Evolutionary conservation across 2,113 vertebrate genomes (phyloP).

Genomic region (Mustela lutreola): DNA sequence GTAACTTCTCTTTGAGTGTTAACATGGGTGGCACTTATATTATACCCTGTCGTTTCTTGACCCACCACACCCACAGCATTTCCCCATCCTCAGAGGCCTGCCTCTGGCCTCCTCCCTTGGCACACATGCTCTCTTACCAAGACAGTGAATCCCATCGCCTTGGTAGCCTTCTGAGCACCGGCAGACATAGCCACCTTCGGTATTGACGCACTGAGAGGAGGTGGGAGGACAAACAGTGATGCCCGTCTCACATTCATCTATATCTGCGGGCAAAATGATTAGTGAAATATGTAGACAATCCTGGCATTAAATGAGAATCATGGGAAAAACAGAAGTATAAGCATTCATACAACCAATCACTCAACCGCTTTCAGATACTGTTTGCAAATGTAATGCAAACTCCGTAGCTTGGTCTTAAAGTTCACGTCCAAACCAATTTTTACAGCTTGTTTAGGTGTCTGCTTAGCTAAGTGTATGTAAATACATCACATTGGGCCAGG

Average conservation of each 20-base stretch:
- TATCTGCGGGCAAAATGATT: conserved; percentile 77
- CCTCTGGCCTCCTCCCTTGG: rapidly evolving
- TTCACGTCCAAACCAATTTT: neutral
- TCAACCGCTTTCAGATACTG: neutral
- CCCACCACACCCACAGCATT: neutral
- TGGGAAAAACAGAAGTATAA: neutral
- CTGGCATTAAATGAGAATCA: neutral
- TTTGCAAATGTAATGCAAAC: neutral
- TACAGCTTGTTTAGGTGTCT: neutral
- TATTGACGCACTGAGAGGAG: conserved; percentile 85
- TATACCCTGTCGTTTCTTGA: neutral
- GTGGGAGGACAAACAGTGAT: conserved; percentile 76
- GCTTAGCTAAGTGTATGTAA: neutral
- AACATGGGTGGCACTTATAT: neutral
- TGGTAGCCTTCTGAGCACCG: conserved; percentile 87
- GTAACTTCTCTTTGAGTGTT: neutral
- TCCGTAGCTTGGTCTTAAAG: neutral
- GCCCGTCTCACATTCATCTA: conserved; percentile 86
- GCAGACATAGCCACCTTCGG: conserved; percentile 88
- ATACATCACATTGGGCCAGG: neutral
- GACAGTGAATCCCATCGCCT: conserved; percentile 88
- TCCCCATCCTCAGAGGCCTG: neutral
- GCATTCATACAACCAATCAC: rapidly evolving
- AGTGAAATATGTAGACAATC: neutral
- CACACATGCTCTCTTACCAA: conserved; percentile 75